Evolutionary conservation across 1,140 invertebrate genomes (phyloP).

Genomic region (Oscheius sp.): DNA sequence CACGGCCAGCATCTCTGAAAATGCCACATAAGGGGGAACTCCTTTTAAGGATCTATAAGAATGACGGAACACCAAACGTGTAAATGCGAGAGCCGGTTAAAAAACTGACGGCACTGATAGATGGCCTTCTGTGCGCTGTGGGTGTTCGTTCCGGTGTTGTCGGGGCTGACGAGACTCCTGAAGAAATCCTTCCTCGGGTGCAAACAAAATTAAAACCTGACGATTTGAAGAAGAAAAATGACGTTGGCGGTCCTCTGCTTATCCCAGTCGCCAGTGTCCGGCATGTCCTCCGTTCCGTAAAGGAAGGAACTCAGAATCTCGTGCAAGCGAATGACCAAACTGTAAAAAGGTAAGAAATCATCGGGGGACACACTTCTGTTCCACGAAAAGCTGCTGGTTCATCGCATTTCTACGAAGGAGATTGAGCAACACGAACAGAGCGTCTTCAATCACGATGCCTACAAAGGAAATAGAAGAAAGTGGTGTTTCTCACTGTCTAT

Average conservation of each 20-base stretch:
- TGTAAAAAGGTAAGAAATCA: constrained; percentile 31
- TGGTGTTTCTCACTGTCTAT: constrained; percentile 75
- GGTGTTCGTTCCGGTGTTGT: constrained; percentile 75
- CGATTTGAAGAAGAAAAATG: constrained; percentile 79
- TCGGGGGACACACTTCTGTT: constrained; percentile 67
- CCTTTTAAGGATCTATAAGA: background rate
- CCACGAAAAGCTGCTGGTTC: constrained; percentile 98
- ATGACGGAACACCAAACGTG: too few relatives aligned
- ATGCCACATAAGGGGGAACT: background rate
- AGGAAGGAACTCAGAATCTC: constrained; percentile 71
- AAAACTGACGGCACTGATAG: constrained; percentile 72
- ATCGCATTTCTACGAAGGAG: constrained; percentile 89
- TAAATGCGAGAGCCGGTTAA: too few relatives aligned
- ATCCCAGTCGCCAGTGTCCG: constrained; percentile 77
- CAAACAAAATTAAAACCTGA: constrained; percentile 61
- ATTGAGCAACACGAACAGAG: constrained; percentile 88
- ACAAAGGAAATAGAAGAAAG: constrained; percentile 12
- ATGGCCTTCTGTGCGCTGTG: constrained; percentile 83
- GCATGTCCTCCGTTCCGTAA: constrained; percentile 68
- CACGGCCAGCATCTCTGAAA: constrained; percentile 68
- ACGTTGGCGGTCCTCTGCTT: constrained; percentile 92
- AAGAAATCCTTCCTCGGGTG: background rate
- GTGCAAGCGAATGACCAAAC: constrained; percentile 82
- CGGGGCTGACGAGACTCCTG: constrained; percentile 77
- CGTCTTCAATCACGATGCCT: constrained; percentile 95